Conservation (phyloP, 1,140 invertebrate genomes). For the Nautilus pompilius region DNA sequence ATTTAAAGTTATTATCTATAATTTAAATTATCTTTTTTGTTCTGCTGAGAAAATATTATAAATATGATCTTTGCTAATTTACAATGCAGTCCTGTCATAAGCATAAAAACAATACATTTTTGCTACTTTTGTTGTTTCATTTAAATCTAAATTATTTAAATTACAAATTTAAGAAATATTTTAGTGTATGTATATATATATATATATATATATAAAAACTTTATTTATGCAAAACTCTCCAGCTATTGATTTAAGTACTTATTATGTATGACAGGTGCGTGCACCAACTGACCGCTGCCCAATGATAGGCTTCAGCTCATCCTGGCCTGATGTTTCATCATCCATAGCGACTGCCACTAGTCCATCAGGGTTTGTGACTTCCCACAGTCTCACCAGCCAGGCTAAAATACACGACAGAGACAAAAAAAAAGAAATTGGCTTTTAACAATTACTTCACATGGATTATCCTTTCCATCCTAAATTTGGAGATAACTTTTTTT, state of each 20-base stretch:
- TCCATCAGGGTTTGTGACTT: constrained; percentile 34
- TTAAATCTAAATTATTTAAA: too few species aligned
- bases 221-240: not conserved
- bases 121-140: too few species aligned
- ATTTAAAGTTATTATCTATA: too few species aligned
- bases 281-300: constrained; percentile 15
- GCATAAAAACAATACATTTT: too few species aligned
- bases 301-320: constrained; percentile 22
- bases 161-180: not conserved
- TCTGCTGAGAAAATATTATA: too few species aligned
- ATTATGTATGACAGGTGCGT: too few species aligned
- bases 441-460: not conserved
- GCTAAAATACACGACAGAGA: too few species aligned
- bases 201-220: not conserved
- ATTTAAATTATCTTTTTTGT: too few species aligned
- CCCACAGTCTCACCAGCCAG: constrained; percentile 42
- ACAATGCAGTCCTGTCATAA: too few species aligned
- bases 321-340: constrained; percentile 24
- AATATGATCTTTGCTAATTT: too few species aligned
- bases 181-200: not conserved
- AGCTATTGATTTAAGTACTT: too few species aligned
- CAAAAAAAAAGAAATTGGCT: not conserved
- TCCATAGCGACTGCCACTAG: constrained; percentile 32
- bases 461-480: not conserved
- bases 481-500: not conserved